Evolutionary conservation across 2,797 vertebrate genomes (phyloP).

Genomic region (Neosalanx taihuensis): DNA sequence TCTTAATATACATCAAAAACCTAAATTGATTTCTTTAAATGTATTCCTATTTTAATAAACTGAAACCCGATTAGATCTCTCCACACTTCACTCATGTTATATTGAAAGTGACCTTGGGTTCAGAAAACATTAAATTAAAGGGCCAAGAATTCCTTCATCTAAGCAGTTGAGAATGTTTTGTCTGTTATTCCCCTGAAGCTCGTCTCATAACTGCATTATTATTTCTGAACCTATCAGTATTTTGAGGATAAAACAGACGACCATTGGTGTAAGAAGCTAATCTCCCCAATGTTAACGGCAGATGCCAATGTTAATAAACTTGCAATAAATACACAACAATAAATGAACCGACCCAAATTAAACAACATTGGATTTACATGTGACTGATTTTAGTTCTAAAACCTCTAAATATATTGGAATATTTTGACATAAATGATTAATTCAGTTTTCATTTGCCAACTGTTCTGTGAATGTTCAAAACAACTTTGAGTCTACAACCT

Average conservation of each 20-base stretch:
- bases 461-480: background rate
- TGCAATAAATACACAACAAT: conserved; percentile 37
- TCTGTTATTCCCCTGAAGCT: conserved; percentile 29
- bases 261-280: background rate
- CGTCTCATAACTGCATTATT: conserved; percentile 25
- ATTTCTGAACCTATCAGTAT: background rate
- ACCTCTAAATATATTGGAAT: conserved; percentile 17
- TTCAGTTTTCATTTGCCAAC: too few species aligned
- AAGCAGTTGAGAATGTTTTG: conserved; percentile 28
- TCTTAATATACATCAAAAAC: conserved; percentile 51
- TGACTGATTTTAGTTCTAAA: conserved; percentile 11
- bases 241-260: conserved; percentile 20
- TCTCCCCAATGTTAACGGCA: too few species aligned
- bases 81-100: conserved; percentile 66
- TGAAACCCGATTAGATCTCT: conserved; percentile 64
- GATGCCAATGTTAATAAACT: background rate
- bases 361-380: conserved; percentile 33
- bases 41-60: conserved; percentile 65
- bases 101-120: conserved; percentile 70
- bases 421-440: background rate
- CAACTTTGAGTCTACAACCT: conserved; percentile 21
- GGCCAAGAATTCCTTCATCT: conserved; percentile 32
- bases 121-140: conserved; percentile 60
- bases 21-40: conserved; percentile 56
- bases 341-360: conserved; percentile 37